Base-by-base conservation (phyloP, 2,113 vertebrate species). In the Oncorhynchus kisutch region DNA sequence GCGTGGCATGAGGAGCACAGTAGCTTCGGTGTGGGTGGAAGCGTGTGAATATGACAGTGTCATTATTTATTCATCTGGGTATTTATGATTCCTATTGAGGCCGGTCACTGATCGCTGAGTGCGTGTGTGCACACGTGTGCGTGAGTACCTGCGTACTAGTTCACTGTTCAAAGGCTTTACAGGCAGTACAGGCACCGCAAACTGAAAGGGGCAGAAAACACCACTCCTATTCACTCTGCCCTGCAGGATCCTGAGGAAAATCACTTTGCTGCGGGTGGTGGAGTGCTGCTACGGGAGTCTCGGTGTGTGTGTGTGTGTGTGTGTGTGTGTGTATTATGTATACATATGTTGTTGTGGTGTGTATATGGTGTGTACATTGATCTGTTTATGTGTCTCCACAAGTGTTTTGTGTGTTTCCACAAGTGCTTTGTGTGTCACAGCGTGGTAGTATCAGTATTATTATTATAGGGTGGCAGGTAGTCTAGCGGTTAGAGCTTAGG, bases 11-110 rank as follows among this genome's bases (percentile, higher is more conserved):
- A 81, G 70, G 34, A 57, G 39, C 14, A 13, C 62, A 69, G 68
- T 65, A 12, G 39, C 85, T 73, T 74, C 65, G 67, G 65, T 34
- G 39, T 45, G 39, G 39, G 39, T 70, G 59, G 70, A 73, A 74
- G 72, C 65, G 71, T 80, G 79, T 84, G 82, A 87, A 71, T 82
- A 78, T 84, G 82, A 87, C 81, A 77, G 68, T 54, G 22, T 3
- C 25, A 85, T 88, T 81, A 89, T 85, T 88, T 83, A 87, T 91
- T 88, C 79, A 90, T 82, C 5, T 24, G 8, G n/a, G 71, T 78
- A 78, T 89, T 88, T 81, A 81, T 85, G 74, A 88, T 66, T 81
- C 70, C 73, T 84, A 79, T 80, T 87, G 79, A 59, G 25, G 27
- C 14, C 5, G 25, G 76, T 73, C 74, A 16, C 51, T 54, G 14